These are phyloP conservation scores for Phylloscopus trochilus DNA, from an alignment of 2,113 vertebrate species.

Conservation along the genomic window DNA sequence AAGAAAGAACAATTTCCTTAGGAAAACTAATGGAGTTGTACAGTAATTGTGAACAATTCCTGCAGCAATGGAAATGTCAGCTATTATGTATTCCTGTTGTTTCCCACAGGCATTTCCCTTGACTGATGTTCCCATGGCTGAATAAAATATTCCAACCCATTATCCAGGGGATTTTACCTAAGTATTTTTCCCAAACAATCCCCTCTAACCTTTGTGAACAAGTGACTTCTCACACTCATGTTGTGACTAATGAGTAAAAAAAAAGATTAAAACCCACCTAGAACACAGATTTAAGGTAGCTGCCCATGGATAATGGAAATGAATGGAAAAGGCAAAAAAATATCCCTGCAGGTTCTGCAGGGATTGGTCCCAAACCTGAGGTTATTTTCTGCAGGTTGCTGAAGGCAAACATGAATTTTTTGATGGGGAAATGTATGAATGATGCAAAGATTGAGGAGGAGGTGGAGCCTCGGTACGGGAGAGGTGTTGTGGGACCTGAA, in stretches of 20 bases:
- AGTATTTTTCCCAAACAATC: background rate
- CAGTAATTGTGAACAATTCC: background rate
- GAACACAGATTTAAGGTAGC: background rate
- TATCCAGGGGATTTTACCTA: background rate
- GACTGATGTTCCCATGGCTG: conserved; percentile 35
- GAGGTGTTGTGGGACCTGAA: background rate
- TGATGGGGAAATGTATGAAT: background rate
- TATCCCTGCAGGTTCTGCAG: background rate
- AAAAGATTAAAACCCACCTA: background rate
- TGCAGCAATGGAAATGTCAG: conserved; percentile 33
- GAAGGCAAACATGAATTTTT: background rate
- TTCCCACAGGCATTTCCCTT: conserved; percentile 31
- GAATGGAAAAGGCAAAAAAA: background rate
- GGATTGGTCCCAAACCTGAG: background rate
- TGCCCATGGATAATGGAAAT: background rate
- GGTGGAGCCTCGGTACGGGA: background rate
- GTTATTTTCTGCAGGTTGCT: background rate
- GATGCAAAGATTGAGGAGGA: background rate
- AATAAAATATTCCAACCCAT: background rate
- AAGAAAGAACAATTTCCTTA: background rate
- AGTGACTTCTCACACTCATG: background rate
- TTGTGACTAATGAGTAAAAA: background rate
- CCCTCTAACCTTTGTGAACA: background rate
- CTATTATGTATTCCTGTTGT: conserved; percentile 35
- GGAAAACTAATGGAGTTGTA: background rate